Conservation (phyloP, 2,797 vertebrate species). For the Sebastes aleutianus region DNA sequence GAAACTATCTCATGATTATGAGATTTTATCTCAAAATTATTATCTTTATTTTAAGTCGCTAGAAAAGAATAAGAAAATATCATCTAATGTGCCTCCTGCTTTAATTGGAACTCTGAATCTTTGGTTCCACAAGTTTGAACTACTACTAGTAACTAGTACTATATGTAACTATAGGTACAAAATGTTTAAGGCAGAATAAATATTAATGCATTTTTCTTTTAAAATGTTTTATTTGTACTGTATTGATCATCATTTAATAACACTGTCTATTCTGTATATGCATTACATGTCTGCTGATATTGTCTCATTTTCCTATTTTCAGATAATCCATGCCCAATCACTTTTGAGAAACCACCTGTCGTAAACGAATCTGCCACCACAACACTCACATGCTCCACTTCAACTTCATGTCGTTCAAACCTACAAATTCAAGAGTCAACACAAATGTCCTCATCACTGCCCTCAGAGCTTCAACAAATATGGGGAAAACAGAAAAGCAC, state of each 20-base stretch:
- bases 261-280: background rate
- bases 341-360: background rate
- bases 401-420: background rate
- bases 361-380: rapidly evolving
- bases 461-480: rapidly evolving
- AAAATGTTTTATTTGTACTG: background rate
- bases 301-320: background rate
- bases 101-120: background rate
- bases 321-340: slow-evolving; percentile 73
- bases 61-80: background rate
- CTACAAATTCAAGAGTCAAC: background rate
- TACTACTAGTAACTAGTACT: background rate
- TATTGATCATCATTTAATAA: background rate
- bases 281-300: background rate
- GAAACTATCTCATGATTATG: background rate
- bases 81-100: background rate
- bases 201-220: background rate
- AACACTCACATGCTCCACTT: slow-evolving; percentile 59
- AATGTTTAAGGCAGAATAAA: background rate
- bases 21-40: background rate
- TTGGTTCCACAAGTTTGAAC: background rate
- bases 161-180: background rate
- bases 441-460: rapidly evolving
- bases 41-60: background rate
- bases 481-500: rapidly evolving